Evolutionary conservation across 2,113 vertebrate genomes (phyloP).

Genomic region (Gallinago media): DNA sequence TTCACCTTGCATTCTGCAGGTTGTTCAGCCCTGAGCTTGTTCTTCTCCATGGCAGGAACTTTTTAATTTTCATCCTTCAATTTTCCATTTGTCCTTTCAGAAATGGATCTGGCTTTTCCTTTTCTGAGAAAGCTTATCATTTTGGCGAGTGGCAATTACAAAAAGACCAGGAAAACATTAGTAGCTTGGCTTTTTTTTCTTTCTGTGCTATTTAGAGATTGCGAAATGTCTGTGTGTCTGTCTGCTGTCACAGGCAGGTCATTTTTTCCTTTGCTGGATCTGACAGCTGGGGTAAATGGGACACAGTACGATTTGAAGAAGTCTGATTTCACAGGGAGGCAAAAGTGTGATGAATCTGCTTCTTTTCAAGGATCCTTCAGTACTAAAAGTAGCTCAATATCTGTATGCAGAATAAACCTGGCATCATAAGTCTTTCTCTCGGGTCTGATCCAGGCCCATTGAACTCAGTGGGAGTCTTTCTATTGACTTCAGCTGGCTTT

Average conservation of each 20-base stretch:
- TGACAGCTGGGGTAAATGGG: constrained; percentile 11
- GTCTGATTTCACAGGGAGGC: background rate
- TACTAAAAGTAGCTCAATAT: background rate
- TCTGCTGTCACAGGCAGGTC: constrained; percentile 1
- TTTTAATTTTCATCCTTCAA: background rate
- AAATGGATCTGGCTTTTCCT: background rate
- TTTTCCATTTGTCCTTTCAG: background rate
- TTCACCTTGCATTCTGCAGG: fast-evolving
- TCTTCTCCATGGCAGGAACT: background rate
- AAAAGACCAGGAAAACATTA: background rate
- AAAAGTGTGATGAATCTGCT: background rate
- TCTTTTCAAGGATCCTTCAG: constrained; percentile 3
- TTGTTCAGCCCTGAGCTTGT: background rate
- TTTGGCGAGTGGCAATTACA: background rate
- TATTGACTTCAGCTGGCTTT: constrained; percentile 42
- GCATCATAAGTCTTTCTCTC: constrained; percentile 18
- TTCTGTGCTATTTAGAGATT: background rate
- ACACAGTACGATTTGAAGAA: background rate
- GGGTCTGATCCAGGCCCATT: constrained; percentile 27
- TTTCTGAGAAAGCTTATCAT: background rate
- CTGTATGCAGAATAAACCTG: background rate
- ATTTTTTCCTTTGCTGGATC: constrained; percentile 24
- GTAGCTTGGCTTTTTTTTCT: background rate
- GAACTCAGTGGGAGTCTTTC: constrained; percentile 39
- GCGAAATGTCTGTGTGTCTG: background rate